Evolutionary conservation across 2,888 invertebrate species (phyloP), one percentile per base, ranked within the genome.

Genomic region (Oligia fasciuncula): DNA sequence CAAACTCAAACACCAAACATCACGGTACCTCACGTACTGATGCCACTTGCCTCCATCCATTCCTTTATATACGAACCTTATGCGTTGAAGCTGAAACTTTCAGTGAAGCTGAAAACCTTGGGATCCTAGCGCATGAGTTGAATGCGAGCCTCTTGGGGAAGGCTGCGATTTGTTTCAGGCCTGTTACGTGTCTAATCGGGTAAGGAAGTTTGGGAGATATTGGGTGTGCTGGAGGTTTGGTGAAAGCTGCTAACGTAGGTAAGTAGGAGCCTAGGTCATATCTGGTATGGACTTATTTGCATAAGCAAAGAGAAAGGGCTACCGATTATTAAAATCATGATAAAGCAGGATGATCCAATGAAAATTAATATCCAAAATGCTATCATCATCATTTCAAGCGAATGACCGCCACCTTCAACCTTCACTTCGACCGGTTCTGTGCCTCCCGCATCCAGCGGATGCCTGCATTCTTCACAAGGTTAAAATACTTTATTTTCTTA

Each of bases 21-120:
- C 89, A 85, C 86, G 82, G 84, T 82, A 86, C 80, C 79, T 89
- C 88, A 84, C 80, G 43, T 72, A 94, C 94, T 94, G 93, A 90
- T 87, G 78, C 86, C 81, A 74, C 29, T 83, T 84, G 76, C 83
- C 85, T 84, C 85, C 73, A 85, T 74, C 14, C 80, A 77, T 85
- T 43, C 86, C 89, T 89, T 92, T 94, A 92, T 93, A 94, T 93
- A 92, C 87, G 80, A 79, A 87, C 89, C 90, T 91, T 85, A 88
- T 86, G 62, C 93, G 92, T 62, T 92, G 90, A 86, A 92, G 93
- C 94, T 87, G 92, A 94, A 94, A 93, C 85, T 90, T 91, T 90
- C 93, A 92, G 85, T 90, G 86, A 81, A 91, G 92, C 93, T 91
- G 90, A 93, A 93, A 93, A 73, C 85, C 84, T 84, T 84, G 84